Evolutionary conservation across 2,113 vertebrate species (phyloP).

Genomic region (Eupsittula cactorum): DNA sequence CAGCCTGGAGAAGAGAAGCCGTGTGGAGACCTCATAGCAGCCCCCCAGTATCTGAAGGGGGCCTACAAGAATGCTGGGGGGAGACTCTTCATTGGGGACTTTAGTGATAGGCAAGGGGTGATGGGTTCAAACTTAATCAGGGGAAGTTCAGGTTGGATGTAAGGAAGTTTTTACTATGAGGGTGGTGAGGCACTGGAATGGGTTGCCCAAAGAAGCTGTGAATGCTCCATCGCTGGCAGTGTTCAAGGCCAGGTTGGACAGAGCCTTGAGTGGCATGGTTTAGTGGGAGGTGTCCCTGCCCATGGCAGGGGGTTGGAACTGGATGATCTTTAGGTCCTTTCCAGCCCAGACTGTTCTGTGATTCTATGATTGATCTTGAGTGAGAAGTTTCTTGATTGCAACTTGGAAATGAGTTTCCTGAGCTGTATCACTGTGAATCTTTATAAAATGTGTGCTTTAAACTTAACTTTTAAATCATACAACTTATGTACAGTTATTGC

Average conservation of each 20-base stretch:
- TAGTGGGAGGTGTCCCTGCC: background rate
- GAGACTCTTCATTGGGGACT: background rate
- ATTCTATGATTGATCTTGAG: background rate
- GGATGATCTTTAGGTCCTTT: background rate
- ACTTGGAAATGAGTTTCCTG: background rate
- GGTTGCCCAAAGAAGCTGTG: background rate
- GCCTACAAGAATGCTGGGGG: background rate
- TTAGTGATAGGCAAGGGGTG: background rate
- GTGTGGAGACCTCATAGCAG: background rate
- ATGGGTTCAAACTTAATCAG: background rate
- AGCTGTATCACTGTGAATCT: conserved; percentile 1
- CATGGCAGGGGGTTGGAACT: background rate
- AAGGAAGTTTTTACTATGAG: background rate
- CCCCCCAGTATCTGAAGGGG: background rate
- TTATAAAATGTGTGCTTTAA: background rate
- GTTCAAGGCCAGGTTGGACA: background rate
- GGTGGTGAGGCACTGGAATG: background rate
- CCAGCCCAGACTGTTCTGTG: background rate
- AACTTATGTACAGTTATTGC: background rate
- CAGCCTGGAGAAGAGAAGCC: background rate
- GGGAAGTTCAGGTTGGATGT: background rate
- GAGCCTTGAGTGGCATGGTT: too few species aligned
- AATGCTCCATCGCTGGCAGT: background rate
- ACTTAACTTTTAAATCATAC: background rate
- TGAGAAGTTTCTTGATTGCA: background rate